Evolutionary conservation across 2,113 vertebrate genomes (phyloP).

Genomic region (Xiphias gladius): DNA sequence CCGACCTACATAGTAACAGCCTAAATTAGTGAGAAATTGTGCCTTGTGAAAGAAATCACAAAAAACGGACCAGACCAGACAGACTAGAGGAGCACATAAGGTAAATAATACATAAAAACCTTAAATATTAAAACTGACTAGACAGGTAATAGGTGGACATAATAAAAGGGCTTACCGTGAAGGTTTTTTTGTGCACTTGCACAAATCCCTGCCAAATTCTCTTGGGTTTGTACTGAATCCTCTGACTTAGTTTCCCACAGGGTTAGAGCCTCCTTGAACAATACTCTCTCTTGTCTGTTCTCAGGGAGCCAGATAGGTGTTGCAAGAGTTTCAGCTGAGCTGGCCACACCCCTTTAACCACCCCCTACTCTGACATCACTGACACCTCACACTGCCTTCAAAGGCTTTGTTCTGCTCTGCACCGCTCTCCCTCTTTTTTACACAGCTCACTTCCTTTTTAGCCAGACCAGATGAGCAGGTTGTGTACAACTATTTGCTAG

Average conservation of each 20-base stretch:
- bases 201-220: slow-evolving; percentile 61
- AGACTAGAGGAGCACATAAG: neutral
- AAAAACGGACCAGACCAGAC: neutral
- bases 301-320: slow-evolving; percentile 87
- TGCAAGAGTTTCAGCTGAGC: slow-evolving; percentile 83
- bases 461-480: slow-evolving; percentile 82
- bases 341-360: slow-evolving; percentile 75
- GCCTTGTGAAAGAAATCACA: neutral
- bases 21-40: neutral
- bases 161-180: slow-evolving; percentile 64
- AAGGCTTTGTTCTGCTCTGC: slow-evolving; percentile 53
- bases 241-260: slow-evolving; percentile 82
- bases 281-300: slow-evolving; percentile 83
- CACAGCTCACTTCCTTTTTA: slow-evolving; percentile 43
- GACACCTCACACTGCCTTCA: slow-evolving; percentile 68
- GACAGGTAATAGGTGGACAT: slow-evolving; percentile 32
- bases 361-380: slow-evolving; percentile 89
- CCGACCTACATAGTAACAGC: neutral
- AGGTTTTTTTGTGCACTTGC: slow-evolving; percentile 31
- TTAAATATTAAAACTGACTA: neutral
- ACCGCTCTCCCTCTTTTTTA: slow-evolving; percentile 6
- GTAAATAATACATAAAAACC: neutral
- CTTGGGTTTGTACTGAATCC: slow-evolving; percentile 61
- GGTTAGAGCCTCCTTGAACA: slow-evolving; percentile 82
- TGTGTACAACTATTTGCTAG: slow-evolving; percentile 36